Evolutionary conservation across 2,113 vertebrate genomes (phyloP).

Genomic region (Antennarius striatus): DNA sequence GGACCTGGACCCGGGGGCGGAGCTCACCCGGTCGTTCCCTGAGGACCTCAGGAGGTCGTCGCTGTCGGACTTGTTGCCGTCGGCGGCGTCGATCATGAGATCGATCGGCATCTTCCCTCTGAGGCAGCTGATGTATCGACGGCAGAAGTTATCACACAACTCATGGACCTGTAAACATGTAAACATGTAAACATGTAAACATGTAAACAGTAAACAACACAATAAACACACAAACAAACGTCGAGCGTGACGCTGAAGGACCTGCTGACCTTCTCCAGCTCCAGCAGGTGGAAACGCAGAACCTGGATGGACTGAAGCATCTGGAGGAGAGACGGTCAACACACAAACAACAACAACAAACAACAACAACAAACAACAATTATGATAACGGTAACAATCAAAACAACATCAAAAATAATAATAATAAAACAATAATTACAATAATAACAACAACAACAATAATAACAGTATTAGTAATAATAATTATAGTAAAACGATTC

Average conservation of each 20-base stretch:
- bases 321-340: slow-evolving; percentile 62
- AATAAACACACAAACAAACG: neutral
- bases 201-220: slow-evolving; percentile 4
- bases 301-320: slow-evolving; percentile 98
- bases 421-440: too few relatives aligned
- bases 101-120: slow-evolving; percentile 98
- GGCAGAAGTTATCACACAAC: slow-evolving; percentile 98
- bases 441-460: too few relatives aligned
- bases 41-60: slow-evolving; percentile 90
- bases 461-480: too few relatives aligned
- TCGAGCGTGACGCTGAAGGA: neutral
- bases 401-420: neutral
- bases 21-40: slow-evolving; percentile 88
- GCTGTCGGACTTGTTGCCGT: slow-evolving; percentile 92
- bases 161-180: slow-evolving; percentile 86
- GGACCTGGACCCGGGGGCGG: too few relatives aligned
- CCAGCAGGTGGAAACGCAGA: slow-evolving; percentile 96
- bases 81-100: slow-evolving; percentile 94
- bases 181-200: slow-evolving; percentile 3
- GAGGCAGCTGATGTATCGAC: slow-evolving; percentile 98
- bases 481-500: too few relatives aligned
- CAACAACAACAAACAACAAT: too few relatives aligned
- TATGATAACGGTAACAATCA: neutral
- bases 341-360: neutral
- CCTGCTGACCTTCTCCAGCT: slow-evolving; percentile 93